Evolutionary conservation across 2,113 vertebrate species (phyloP), one percentile per base, ranked within the genome.

Genomic region (Xenotilapia flavipinnis): DNA sequence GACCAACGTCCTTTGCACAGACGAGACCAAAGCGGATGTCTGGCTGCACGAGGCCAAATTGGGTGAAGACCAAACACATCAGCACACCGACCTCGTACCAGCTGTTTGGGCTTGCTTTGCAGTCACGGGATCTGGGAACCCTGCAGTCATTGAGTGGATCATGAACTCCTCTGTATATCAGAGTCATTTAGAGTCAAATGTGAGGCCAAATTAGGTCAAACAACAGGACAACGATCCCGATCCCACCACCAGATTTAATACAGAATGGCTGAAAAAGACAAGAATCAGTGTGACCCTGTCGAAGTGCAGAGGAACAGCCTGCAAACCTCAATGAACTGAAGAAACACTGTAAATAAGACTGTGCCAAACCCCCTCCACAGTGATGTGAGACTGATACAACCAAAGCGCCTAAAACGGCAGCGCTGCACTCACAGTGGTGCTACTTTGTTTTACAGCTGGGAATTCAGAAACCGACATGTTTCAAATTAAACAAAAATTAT

Each of bases 211-310:
- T 65, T n/a, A 65, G 60, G 33, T n/a, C 60, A 1, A 13, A 36
- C 4, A 38, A 65, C 60, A 65, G 10, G 60, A 65, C 60, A n/a
- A 65, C 1, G 17, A 65, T 38, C 60, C 9, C 31, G 5, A 12
- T 65, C 60, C 0, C 31, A 36, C 17, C 65, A 70, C 0, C 1
- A 4, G 31, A n/a, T 6, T 14, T 42, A 23, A 21, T 15, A 23
- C 36, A 70, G 65, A 42, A 70, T 23, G 36, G 12, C 38, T 42
- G 38, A 70, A 70, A 70, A 70, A 70, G 58, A 23, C 42, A 70
- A 70, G 38, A 70, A 23, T 70, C 5, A 23, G n/a, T 3, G 36
- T 14, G 36, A 13, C 36, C 62, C 11, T 38, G 33, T 38, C 0
- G 3, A 65, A 38, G 62, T 23, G 14, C 26, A 36, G 19, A 65